These are phyloP conservation scores for Andrena haemorrhoa DNA, from an alignment of 2,888 invertebrate genomes.

Conservation along the genomic window DNA sequence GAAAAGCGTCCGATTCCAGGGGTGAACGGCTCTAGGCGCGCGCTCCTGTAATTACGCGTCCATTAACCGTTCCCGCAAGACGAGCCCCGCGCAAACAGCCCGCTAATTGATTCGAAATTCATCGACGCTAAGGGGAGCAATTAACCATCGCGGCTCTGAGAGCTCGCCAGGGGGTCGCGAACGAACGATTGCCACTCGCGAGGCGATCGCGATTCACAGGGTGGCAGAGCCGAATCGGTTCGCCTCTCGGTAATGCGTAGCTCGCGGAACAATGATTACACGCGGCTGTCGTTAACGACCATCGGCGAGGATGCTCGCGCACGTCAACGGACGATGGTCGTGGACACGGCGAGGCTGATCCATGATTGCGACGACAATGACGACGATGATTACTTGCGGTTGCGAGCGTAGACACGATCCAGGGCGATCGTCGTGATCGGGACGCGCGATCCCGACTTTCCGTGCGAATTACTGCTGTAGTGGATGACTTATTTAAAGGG, in stretches of 20 bases:
- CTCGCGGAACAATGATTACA: too few relatives aligned
- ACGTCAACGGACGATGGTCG: slow-evolving; percentile 20
- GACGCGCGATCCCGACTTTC: slow-evolving; percentile 74
- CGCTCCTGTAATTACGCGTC: slow-evolving; percentile 25
- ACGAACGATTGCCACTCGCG: slow-evolving; percentile 11
- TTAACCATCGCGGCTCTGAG: slow-evolving; percentile 23
- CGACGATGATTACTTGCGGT: slow-evolving; percentile 51
- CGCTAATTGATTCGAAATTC: slow-evolving; percentile 37
- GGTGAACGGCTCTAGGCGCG: slow-evolving; percentile 10
- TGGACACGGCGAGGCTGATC: slow-evolving; percentile 20
- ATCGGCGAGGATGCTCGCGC: slow-evolving; percentile 5
- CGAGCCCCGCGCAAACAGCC: slow-evolving; percentile 12
- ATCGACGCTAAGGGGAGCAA: slow-evolving; percentile 42
- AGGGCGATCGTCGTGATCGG: slow-evolving; percentile 37
- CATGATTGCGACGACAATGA: slow-evolving; percentile 24
- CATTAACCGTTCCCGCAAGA: slow-evolving; percentile 35
- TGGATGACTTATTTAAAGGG: slow-evolving; percentile 81
- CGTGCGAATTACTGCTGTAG: slow-evolving; percentile 76
- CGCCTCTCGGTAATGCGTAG: too few relatives aligned
- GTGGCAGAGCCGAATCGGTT: neutral
- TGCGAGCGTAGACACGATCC: slow-evolving; percentile 58
- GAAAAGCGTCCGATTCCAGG: neutral
- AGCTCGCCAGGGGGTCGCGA: slow-evolving; percentile 21
- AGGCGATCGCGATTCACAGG: slow-evolving; percentile 9
- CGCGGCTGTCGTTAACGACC: neutral